These are phyloP conservation scores for Sabatieria punctata DNA, from an alignment of 2,888 invertebrate genomes.

Conservation along the genomic window DNA sequence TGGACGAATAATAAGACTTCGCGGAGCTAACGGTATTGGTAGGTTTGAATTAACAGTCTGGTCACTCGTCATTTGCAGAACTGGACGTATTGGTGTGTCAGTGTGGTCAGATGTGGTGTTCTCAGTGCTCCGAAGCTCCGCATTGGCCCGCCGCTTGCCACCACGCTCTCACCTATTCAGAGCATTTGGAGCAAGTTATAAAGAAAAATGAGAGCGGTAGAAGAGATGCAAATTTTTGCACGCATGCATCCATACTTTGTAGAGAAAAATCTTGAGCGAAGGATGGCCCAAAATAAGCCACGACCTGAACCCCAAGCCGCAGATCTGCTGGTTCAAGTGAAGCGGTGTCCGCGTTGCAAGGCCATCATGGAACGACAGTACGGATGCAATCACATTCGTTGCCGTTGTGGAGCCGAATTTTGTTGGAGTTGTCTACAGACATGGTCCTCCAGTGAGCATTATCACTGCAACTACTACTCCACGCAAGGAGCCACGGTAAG, in stretches of 20 bases:
- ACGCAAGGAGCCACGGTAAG: no score
- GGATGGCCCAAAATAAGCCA: no score
- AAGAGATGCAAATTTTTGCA: no score
- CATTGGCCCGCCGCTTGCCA: slow-evolving; percentile 1
- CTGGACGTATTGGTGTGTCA: background rate
- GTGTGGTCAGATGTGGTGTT: slow-evolving; percentile 1
- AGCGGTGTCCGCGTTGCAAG: background rate
- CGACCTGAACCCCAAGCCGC: no score
- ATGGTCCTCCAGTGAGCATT: no score
- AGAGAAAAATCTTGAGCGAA: no score
- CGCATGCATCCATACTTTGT: no score
- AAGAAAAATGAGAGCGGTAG: no score
- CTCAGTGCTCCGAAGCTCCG: background rate
- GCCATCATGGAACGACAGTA: background rate
- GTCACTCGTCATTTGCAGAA: background rate
- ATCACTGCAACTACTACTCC: no score
- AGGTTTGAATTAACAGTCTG: no score
- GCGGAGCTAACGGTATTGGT: no score
- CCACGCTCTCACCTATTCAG: background rate
- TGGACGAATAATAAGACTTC: background rate
- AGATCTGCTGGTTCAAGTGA: background rate
- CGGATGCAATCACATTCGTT: background rate
- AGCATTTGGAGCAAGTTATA: no score
- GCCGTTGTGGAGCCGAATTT: background rate
- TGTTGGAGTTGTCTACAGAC: background rate